Conservation (phyloP, 2,888 invertebrate genomes). For the Danaus chrysippus region DNA sequence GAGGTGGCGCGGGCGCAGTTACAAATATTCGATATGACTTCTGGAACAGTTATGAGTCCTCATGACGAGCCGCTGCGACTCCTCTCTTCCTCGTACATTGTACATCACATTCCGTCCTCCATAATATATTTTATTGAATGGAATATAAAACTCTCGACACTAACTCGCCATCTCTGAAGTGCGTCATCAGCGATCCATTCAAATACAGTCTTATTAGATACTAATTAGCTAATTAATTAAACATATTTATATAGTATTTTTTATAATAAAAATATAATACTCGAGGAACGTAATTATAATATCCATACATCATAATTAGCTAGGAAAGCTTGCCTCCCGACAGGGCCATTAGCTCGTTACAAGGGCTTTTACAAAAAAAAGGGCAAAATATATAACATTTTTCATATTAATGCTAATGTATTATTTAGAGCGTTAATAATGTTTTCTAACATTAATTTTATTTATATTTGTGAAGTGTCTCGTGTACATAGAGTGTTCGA, state of each 20-base stretch:
- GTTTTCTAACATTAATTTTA: background rate
- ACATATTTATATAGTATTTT: background rate
- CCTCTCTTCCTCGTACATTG: conserved; percentile 37
- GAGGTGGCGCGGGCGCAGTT: conserved; percentile 48
- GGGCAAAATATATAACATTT: background rate
- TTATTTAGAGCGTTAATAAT: conserved; percentile 1
- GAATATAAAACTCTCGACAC: conserved; percentile 16
- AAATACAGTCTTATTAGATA: background rate
- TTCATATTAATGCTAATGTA: background rate
- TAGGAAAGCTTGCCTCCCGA: conserved; percentile 10
- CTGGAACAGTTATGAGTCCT: conserved; percentile 31
- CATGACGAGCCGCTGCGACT: conserved; percentile 20
- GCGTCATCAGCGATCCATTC: background rate
- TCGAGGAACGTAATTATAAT: conserved; percentile 13
- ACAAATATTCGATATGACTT: conserved; percentile 39
- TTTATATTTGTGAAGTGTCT: background rate
- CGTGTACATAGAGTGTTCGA: background rate
- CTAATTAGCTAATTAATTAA: background rate
- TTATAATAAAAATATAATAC: background rate
- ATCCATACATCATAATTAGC: conserved; percentile 28
- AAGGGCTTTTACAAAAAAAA: conserved; percentile 3
- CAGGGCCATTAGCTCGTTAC: conserved; percentile 9
- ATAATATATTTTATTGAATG: conserved; percentile 25
- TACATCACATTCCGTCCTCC: conserved; percentile 16
- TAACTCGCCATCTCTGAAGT: background rate